A percentile compares a stretch with the other conserved stretches of the same genome.
Evolutionary conservation across 2,888 invertebrate genomes (phyloP).

Genomic region (Pyrrhia umbra): DNA sequence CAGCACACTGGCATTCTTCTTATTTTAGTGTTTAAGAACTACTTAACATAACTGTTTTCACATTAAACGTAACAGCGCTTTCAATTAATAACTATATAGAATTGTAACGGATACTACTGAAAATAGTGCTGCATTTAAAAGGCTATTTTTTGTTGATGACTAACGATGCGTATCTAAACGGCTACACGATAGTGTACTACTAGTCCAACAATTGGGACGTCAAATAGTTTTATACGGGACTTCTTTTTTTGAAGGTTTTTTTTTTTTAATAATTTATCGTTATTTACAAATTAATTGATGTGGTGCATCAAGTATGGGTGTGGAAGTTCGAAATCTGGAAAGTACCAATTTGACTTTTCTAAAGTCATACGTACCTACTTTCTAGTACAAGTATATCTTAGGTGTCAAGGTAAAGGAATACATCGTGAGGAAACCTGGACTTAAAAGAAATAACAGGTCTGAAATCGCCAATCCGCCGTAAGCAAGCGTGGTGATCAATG

Average conservation of each 20-base stretch:
- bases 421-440: too few species aligned
- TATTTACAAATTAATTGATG: too few species aligned
- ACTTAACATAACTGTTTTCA: conserved; percentile 27
- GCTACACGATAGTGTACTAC: conserved; percentile 44
- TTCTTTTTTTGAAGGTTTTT: not conserved
- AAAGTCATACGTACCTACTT: too few species aligned
- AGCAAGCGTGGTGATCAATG: too few species aligned
- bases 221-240: conserved; percentile 11
- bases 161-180: conserved; percentile 55
- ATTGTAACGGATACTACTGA: conserved; percentile 34
- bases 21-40: not conserved
- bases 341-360: too few species aligned
- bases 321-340: too few species aligned
- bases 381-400: too few species aligned
- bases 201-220: conserved; percentile 41
- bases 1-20: not conserved
- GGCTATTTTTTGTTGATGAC: conserved; percentile 29
- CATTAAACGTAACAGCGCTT: conserved; percentile 33
- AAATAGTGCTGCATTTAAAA: conserved; percentile 37
- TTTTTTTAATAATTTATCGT: too few species aligned
- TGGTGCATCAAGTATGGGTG: too few species aligned
- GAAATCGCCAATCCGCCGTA: too few species aligned
- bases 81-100: conserved; percentile 52
- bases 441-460: too few species aligned
- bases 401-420: too few species aligned